Evolutionary conservation across 2,888 invertebrate genomes (phyloP).

Genomic region (Lepidonotus clava): DNA sequence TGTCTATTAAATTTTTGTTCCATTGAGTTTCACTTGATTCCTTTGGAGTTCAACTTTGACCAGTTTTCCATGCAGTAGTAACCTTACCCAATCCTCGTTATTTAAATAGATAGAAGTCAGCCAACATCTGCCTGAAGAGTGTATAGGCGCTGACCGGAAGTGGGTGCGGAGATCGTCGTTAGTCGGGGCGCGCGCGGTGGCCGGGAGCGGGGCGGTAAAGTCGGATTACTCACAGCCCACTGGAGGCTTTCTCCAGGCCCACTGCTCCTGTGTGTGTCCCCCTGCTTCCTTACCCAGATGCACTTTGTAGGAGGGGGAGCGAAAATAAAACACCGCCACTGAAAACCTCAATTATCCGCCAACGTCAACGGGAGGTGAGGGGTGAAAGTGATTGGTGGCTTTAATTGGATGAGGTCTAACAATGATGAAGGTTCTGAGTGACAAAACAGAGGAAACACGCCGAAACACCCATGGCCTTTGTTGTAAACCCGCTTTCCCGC

Average conservation of each 20-base stretch:
- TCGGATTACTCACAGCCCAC: neutral
- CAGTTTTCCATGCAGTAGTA: too few species aligned
- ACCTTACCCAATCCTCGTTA: too few species aligned
- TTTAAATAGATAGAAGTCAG: too few species aligned
- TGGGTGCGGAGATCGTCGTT: slow-evolving; percentile 17
- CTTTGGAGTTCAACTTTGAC: too few species aligned
- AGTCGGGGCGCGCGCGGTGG: too few species aligned
- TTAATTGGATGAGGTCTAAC: neutral
- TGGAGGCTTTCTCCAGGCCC: neutral
- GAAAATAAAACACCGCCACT: neutral
- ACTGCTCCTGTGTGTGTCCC: neutral
- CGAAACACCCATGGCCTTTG: too few species aligned
- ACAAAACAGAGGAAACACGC: too few species aligned
- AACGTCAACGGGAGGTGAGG: neutral
- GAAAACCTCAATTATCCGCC: neutral
- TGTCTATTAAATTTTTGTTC: too few species aligned
- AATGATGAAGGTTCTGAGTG: too few species aligned
- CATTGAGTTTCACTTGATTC: too few species aligned
- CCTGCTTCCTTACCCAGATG: neutral
- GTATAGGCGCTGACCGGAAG: slow-evolving; percentile 44
- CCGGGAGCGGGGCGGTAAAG: neutral
- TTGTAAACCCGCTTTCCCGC: too few species aligned
- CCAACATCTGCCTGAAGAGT: too few species aligned
- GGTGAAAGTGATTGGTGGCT: neutral
- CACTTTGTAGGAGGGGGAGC: neutral